Base-by-base conservation (phyloP, 2,888 invertebrate genomes). In the Latrodectus elegans region DNA sequence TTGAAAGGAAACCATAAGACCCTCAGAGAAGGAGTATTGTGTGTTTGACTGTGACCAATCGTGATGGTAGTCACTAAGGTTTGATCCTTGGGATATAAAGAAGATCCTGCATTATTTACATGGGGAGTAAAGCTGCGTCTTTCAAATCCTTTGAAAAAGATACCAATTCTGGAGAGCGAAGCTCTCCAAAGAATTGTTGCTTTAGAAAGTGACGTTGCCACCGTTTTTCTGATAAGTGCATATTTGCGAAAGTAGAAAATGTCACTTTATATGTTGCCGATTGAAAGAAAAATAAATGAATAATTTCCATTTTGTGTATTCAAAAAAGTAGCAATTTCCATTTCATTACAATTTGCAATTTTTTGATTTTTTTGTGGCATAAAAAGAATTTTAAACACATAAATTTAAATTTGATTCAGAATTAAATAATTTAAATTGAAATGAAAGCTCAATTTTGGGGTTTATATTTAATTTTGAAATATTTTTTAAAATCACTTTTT, bases 91-190 rank as follows among this genome's bases (percentile, higher is more conserved):
- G 68, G 68, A 67, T 68, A 68, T 77, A 77, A 77, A 51, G 52
- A 22, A 77, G 77, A 77, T 77, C 68, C 53, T 68, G 22, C 15
- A 53, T 53, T 77, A 77, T 77, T 77, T 77, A 77, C 77, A 77
- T 77, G 52, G 77, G 17, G 68, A 49, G 68, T 14, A 68, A 77
- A 77, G 53, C 67, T 76, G 12, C 15, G 17, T n/a, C 11, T 75
- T 22, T 26, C 17, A 64, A 60, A 65, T 75, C 64, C 68, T 67
- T 51, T 67, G 26, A 22, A 77, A 26, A 77, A 77, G 68, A 77
- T 77, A 68, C 77, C 77, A 55, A 77, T 77, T 77, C 68, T 68
- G 53, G 67, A 52, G 68, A 77, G 68, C 49, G 51, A 75, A 49
- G 67, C 49, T 52, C 67, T 14, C 26, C 53, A 55, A 74, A 74